phyloP scores from a whole-genome alignment of 2,797 vertebrate genomes.

The Pelochelys cantorii region DNA sequence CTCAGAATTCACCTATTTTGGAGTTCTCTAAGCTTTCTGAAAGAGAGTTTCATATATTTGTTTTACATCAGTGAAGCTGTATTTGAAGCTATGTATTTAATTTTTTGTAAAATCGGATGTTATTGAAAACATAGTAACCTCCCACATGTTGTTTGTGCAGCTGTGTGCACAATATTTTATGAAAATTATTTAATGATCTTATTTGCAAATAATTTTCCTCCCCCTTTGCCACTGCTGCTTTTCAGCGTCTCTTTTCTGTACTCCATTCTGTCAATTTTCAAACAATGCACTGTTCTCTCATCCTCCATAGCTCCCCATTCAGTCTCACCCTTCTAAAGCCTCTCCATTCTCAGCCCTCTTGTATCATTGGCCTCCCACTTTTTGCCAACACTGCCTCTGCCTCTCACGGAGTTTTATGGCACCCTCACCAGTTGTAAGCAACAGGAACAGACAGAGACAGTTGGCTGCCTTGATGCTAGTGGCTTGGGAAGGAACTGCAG shows the following conservation, averaged over 20 bases:
- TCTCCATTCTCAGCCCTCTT: not conserved
- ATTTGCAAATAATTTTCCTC: not conserved
- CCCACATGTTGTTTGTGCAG: not conserved
- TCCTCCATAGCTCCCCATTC: not conserved
- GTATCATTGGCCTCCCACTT: not conserved
- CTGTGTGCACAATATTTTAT: not conserved
- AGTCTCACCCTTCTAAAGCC: not conserved
- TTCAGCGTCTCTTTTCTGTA: not conserved
- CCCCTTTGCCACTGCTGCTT: not conserved
- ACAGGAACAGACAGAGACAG: rapidly evolving
- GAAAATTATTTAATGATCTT: not conserved
- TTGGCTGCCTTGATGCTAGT: not conserved
- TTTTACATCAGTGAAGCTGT: not conserved
- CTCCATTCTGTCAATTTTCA: not conserved
- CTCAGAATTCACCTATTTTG: not conserved
- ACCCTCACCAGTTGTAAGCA: rapidly evolving
- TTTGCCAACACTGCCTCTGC: not conserved
- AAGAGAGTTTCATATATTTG: not conserved
- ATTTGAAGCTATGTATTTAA: not conserved
- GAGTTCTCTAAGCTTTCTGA: not conserved
- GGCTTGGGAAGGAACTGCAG: conserved; percentile 27
- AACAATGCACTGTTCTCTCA: rapidly evolving
- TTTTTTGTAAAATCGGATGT: not conserved
- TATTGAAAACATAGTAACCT: not conserved
- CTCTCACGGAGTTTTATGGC: not conserved